phyloP scores from a whole-genome alignment of 2,797 vertebrate genomes.

The Pipistrellus pygmaeus region DNA sequence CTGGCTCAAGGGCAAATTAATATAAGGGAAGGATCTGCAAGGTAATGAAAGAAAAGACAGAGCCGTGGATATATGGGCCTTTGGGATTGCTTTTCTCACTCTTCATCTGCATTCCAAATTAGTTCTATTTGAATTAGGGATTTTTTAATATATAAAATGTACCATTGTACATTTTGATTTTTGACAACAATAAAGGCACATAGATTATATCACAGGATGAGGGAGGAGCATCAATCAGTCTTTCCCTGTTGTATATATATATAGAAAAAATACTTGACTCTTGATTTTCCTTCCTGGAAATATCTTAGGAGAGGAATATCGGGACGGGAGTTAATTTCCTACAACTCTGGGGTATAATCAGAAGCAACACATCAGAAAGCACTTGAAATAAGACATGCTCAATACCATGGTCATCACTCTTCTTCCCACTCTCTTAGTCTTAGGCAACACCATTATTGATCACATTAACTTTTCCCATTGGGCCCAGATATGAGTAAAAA shows the following conservation, averaged over 20 bases:
- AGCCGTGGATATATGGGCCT: constrained; percentile 60
- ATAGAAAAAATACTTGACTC: constrained; percentile 20
- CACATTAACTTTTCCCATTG: background rate
- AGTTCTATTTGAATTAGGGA: constrained; percentile 79
- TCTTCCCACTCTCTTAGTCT: background rate
- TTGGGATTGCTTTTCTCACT: constrained; percentile 76
- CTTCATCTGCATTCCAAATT: constrained; percentile 80
- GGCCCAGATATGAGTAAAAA: background rate
- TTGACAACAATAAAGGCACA: background rate
- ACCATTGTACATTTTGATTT: constrained; percentile 67
- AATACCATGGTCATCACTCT: background rate
- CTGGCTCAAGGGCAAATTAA: background rate
- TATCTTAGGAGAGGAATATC: background rate
- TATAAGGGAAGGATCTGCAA: background rate
- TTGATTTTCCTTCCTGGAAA: constrained; percentile 29
- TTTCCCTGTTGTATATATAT: background rate
- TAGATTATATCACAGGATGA: background rate
- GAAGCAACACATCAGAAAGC: background rate
- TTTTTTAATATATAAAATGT: constrained; percentile 77
- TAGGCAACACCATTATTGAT: background rate
- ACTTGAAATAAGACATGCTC: background rate
- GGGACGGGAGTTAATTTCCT: background rate
- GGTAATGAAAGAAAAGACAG: constrained; percentile 67
- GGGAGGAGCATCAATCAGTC: background rate
- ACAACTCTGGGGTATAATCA: background rate